phyloP scores from a whole-genome alignment of 2,888 invertebrate genomes.

The Hirtodrosophila trivittata region DNA sequence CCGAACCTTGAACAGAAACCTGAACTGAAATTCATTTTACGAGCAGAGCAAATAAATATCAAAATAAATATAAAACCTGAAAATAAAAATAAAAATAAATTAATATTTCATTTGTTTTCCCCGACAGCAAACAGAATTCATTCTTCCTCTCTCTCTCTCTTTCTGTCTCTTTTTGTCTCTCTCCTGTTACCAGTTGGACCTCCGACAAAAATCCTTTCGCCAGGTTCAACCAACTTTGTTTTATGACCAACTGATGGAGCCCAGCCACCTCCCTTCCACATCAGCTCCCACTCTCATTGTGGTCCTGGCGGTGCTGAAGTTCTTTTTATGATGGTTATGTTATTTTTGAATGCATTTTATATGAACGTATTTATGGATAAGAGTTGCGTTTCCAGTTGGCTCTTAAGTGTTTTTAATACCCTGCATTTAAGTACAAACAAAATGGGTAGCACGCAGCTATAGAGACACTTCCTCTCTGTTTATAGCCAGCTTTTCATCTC shows the following conservation, averaged over 20 bases:
- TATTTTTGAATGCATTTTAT: conserved; percentile 63
- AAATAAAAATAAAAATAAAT: conserved; percentile 66
- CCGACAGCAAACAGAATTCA: neutral
- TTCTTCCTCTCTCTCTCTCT: neutral
- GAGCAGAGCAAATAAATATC: conserved; percentile 42
- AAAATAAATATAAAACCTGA: conserved; percentile 29
- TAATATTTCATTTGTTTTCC: conserved; percentile 65
- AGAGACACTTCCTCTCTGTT: no score
- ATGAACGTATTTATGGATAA: conserved; percentile 35
- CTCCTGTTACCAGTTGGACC: neutral
- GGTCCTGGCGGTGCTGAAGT: conserved; percentile 17
- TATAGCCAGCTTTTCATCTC: no score
- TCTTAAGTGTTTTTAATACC: conserved; percentile 48
- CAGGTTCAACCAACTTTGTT: conserved; percentile 51
- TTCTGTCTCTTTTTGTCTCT: neutral
- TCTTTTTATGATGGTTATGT: conserved; percentile 43
- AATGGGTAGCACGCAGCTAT: no score
- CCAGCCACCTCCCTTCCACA: conserved; percentile 10
- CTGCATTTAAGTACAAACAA: neutral
- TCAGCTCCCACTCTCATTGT: conserved; percentile 34
- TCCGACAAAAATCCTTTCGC: conserved; percentile 31
- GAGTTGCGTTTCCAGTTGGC: conserved; percentile 20
- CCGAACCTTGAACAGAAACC: conserved; percentile 6
- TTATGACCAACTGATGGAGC: conserved; percentile 50
- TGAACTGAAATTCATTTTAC: conserved; percentile 53